phyloP scores from a whole-genome alignment of 2,888 invertebrate genomes.

The Aleiodes testaceus region DNA sequence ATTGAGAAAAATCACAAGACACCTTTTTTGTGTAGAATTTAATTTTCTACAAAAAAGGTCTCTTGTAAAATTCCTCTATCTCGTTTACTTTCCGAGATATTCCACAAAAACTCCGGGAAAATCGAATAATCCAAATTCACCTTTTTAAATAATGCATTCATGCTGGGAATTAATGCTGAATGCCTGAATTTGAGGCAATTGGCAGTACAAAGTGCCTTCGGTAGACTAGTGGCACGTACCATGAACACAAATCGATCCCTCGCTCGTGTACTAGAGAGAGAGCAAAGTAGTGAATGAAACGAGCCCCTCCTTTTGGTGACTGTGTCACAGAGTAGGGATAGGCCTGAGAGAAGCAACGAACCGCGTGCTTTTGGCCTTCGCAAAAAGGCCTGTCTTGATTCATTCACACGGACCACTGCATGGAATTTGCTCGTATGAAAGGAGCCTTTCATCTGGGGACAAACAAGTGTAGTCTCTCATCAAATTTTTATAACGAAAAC shows the following conservation, averaged over 20 bases:
- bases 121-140: too few relatives aligned
- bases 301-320: conserved; percentile 27
- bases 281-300: conserved; percentile 40
- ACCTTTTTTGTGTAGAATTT: too few relatives aligned
- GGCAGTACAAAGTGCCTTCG: background rate
- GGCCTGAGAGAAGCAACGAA: background rate
- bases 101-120: too few relatives aligned
- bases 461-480: conserved; percentile 31
- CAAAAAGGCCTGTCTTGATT: conserved; percentile 50
- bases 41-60: too few relatives aligned
- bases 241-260: too few relatives aligned
- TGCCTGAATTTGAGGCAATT: background rate
- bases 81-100: too few relatives aligned
- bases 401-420: conserved; percentile 52
- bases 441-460: conserved; percentile 37
- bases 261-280: background rate
- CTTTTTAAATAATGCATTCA: too few relatives aligned
- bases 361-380: conserved; percentile 4
- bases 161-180: too few relatives aligned
- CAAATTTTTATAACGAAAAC: too few relatives aligned
- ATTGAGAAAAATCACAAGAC: too few relatives aligned
- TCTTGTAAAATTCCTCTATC: too few relatives aligned
- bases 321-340: conserved; percentile 1
- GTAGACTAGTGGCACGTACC: too few relatives aligned
- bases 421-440: conserved; percentile 39